Conservation (phyloP, 1,140 invertebrate species). For the Panulirus ornatus region DNA sequence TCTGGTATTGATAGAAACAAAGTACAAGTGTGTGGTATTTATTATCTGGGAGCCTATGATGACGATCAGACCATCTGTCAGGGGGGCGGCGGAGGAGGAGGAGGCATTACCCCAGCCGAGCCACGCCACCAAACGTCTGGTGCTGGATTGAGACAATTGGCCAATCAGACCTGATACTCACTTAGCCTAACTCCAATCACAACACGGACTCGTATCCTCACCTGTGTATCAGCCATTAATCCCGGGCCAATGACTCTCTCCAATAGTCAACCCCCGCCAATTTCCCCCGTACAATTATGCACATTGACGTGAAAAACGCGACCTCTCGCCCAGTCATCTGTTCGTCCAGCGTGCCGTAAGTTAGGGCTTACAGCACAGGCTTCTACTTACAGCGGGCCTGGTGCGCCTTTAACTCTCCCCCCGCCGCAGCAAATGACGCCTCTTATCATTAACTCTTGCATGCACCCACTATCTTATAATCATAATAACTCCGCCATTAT, state of each 20-base stretch:
- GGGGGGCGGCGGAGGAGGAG: not conserved
- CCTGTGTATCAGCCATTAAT: slow-evolving; percentile 36
- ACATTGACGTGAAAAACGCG: slow-evolving; percentile 60
- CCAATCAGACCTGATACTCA: slow-evolving; percentile 58
- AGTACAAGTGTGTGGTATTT: slow-evolving; percentile 3
- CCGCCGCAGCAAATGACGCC: slow-evolving; percentile 49
- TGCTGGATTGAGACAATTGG: slow-evolving; percentile 62
- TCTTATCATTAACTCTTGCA: slow-evolving; percentile 47
- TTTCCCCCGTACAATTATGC: slow-evolving; percentile 40
- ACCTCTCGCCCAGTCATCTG: slow-evolving; percentile 46
- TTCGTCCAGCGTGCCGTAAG: slow-evolving; percentile 31
- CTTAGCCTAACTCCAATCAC: slow-evolving; percentile 53
- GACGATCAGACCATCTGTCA: slow-evolving; percentile 25
- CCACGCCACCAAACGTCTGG: slow-evolving; percentile 33
- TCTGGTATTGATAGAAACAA: slow-evolving; percentile 47
- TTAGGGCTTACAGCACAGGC: slow-evolving; percentile 45
- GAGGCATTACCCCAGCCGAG: not conserved
- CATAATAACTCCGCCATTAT: slow-evolving; percentile 53
- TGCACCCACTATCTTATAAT: slow-evolving; percentile 49
- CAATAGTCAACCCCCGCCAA: slow-evolving; percentile 42
- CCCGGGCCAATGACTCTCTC: slow-evolving; percentile 14
- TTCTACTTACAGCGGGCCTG: slow-evolving; percentile 36
- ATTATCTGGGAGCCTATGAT: not conserved
- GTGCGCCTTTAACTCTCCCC: slow-evolving; percentile 29
- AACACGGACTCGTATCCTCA: slow-evolving; percentile 45